Evolutionary conservation across 2,797 vertebrate genomes (phyloP).

Genomic region (Pseudochirops cupreus): DNA sequence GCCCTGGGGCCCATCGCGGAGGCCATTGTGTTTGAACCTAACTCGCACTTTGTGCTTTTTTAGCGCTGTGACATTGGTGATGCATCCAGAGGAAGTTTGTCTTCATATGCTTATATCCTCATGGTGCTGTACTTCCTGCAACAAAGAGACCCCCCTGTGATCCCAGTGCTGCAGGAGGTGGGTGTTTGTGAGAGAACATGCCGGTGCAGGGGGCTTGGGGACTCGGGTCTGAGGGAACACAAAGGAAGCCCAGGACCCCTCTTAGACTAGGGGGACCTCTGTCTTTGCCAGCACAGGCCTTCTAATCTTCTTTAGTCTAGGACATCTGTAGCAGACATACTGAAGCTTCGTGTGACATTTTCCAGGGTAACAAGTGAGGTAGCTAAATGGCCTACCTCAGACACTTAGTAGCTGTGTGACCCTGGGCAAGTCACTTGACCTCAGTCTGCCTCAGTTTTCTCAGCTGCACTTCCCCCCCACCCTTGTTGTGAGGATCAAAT

Average conservation of each 20-base stretch:
- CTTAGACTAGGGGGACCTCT: too few species aligned
- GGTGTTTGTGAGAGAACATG: constrained; percentile 56
- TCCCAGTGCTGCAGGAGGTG: constrained; percentile 99
- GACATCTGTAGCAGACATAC: neutral
- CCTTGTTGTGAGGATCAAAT: neutral
- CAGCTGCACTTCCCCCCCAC: neutral
- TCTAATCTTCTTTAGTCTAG: neutral
- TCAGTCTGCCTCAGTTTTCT: neutral
- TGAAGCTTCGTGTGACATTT: neutral
- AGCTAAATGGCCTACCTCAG: neutral
- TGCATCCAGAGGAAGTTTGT: constrained; percentile 97
- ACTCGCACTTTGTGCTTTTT: constrained; percentile 47
- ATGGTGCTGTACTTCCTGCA: constrained; percentile 99
- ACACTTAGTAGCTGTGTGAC: neutral
- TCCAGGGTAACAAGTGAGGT: neutral
- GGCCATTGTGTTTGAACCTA: constrained; percentile 51
- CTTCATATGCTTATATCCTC: constrained; percentile 98
- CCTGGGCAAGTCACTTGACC: neutral
- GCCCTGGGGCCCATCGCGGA: neutral
- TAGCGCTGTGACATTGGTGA: constrained; percentile 99
- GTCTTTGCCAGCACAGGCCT: too few species aligned
- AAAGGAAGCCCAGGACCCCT: too few species aligned
- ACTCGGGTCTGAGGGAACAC: too few species aligned
- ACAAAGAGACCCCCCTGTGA: constrained; percentile 96
- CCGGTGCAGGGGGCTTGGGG: too few species aligned